A percentile compares a stretch with the other conserved stretches of the same genome.
Conservation (phyloP, 2,113 vertebrate genomes). For the Opisthocomus hoazin region DNA sequence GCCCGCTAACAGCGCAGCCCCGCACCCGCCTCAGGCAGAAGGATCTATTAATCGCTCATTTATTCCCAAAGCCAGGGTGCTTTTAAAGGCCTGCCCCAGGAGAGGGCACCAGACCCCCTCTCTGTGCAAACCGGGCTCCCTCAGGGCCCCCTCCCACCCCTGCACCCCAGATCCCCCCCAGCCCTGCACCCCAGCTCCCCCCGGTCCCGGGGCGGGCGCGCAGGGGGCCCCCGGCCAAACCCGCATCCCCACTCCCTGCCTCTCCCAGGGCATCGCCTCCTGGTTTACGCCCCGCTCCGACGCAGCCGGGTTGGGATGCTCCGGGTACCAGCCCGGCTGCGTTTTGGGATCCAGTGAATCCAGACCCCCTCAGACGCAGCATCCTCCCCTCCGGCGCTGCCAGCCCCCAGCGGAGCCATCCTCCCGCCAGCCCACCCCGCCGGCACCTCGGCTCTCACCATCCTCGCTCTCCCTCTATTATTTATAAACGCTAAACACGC, state of each 20-base stretch:
- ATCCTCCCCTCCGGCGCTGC: neutral
- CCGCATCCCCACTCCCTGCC: rapidly evolving
- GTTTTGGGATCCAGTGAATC: neutral
- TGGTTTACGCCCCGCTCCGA: rapidly evolving
- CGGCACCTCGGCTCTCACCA: neutral
- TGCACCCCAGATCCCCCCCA: neutral
- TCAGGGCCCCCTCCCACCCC: neutral
- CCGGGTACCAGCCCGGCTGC: neutral
- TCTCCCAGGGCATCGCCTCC: neutral
- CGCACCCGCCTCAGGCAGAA: neutral
- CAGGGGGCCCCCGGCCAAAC: neutral
- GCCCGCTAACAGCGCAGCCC: neutral
- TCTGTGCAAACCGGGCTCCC: neutral
- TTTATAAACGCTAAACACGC: conserved; percentile 4
- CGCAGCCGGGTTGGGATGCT: neutral
- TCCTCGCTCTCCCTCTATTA: neutral
- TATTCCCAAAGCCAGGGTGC: conserved; percentile 16
- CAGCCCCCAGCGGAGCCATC: neutral
- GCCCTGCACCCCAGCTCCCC: neutral
- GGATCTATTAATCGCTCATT: neutral
- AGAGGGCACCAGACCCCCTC: conserved; percentile 62
- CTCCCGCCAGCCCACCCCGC: neutral
- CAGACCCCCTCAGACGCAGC: rapidly evolving
- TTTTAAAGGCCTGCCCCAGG: conserved; percentile 57
- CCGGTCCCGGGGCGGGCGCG: rapidly evolving